A percentile compares a stretch with the other conserved stretches of the same genome.
Evolutionary conservation across 2,888 invertebrate genomes (phyloP).

Genomic region (Barypeithes pellucidus): DNA sequence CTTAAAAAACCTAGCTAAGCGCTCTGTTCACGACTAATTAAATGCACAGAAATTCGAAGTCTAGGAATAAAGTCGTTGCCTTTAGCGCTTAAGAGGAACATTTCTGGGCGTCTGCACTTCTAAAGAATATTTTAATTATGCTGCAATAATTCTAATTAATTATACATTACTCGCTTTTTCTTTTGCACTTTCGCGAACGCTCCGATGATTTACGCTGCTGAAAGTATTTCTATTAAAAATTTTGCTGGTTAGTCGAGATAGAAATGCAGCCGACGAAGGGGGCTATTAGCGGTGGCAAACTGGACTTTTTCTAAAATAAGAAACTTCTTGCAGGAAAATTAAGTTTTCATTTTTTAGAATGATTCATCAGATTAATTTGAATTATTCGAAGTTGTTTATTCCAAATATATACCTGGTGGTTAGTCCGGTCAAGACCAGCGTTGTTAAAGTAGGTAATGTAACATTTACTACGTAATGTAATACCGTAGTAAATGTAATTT

Average conservation of each 20-base stretch:
- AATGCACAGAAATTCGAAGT: conserved; percentile 41
- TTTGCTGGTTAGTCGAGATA: conserved; percentile 34
- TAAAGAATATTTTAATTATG: conserved; percentile 57
- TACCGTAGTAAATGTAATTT: too few relatives aligned
- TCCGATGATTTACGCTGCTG: conserved; percentile 34
- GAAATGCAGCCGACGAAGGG: conserved; percentile 16
- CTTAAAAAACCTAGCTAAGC: conserved; percentile 26
- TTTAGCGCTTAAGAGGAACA: conserved; percentile 48
- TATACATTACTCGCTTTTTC: conserved; percentile 51
- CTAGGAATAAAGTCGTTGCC: conserved; percentile 45
- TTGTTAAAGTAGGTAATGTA: too few relatives aligned
- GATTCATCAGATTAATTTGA: background rate
- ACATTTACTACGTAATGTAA: too few relatives aligned
- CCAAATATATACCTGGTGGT: too few relatives aligned
- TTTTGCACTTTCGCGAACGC: conserved; percentile 33
- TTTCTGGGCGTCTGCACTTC: conserved; percentile 55
- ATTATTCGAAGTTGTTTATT: too few relatives aligned
- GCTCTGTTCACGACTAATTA: conserved; percentile 39
- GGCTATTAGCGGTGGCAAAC: conserved; percentile 21
- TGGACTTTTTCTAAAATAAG: conserved; percentile 15
- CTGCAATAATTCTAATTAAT: conserved; percentile 59
- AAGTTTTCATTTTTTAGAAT: background rate
- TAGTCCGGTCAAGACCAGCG: too few relatives aligned
- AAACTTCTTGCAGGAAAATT: background rate
- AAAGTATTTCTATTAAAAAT: conserved; percentile 45